These are phyloP conservation scores for Myiozetetes cayanensis DNA, from an alignment of 2,113 vertebrate species.

Conservation along the genomic window DNA sequence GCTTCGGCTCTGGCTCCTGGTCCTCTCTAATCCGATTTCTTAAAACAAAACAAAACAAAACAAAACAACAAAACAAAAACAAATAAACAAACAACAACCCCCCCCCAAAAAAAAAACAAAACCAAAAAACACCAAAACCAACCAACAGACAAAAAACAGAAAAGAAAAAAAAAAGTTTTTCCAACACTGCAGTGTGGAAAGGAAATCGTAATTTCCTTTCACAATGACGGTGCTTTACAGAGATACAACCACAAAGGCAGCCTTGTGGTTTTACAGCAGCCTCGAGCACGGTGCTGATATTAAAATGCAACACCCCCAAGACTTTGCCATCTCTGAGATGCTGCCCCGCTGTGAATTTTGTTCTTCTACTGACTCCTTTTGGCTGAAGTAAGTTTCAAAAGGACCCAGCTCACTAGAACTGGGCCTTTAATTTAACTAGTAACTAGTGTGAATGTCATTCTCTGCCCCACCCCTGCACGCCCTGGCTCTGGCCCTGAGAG, in stretches of 20 bases:
- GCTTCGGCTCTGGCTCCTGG: no score
- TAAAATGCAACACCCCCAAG: neutral
- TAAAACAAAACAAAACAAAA: no score
- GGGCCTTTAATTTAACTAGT: neutral
- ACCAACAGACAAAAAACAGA: no score
- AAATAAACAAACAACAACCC: no score
- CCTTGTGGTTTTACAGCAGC: neutral
- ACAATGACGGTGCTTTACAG: rapidly evolving
- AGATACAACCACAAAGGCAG: rapidly evolving
- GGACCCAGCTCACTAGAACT: neutral
- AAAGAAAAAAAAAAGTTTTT: no score
- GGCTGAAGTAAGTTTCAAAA: neutral
- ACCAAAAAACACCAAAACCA: no score
- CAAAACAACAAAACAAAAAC: no score
- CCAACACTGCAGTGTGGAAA: rapidly evolving
- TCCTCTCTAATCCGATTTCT: no score
- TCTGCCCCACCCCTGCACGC: neutral
- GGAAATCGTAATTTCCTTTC: neutral
- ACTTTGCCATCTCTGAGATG: neutral
- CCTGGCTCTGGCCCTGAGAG: neutral
- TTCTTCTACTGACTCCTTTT: neutral
- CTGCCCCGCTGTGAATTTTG: neutral
- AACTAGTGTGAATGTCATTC: neutral
- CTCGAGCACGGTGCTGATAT: rapidly evolving
- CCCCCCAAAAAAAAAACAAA: no score